A percentile compares a stretch with the other conserved stretches of the same genome.
Conservation (phyloP, 1,140 invertebrate genomes). For the Cyclina sinensis region DNA sequence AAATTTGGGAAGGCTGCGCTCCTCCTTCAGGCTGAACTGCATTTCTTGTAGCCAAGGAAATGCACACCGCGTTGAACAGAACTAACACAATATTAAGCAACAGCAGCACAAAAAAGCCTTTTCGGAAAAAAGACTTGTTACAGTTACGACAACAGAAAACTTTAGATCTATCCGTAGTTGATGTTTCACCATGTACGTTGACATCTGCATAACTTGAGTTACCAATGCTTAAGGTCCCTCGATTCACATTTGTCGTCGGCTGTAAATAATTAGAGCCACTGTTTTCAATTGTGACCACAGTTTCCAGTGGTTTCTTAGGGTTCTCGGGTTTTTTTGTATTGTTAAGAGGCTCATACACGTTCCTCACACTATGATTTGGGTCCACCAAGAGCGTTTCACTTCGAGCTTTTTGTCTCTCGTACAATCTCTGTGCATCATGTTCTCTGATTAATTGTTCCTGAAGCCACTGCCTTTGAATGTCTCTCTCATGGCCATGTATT, state of each 20-base stretch:
- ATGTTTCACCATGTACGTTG: neutral
- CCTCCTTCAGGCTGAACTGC: neutral
- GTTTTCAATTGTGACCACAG: neutral
- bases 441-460: neutral
- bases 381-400: neutral
- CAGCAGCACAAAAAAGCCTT: constrained; percentile 6
- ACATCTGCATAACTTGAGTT: neutral
- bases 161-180: neutral
- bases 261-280: neutral
- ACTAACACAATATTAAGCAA: neutral
- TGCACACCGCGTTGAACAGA: neutral
- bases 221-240: neutral
- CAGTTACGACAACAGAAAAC: neutral
- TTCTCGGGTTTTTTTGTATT: neutral
- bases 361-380: neutral
- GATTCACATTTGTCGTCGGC: neutral
- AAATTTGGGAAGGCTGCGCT: neutral
- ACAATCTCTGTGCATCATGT: neutral
- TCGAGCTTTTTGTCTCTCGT: neutral
- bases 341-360: neutral
- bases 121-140: neutral
- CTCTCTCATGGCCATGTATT: neutral
- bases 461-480: neutral
- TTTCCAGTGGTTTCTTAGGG: neutral
- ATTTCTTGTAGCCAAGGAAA: neutral